Evolutionary conservation across 2,888 invertebrate genomes (phyloP).

Genomic region (Psylliodes chrysocephalus): DNA sequence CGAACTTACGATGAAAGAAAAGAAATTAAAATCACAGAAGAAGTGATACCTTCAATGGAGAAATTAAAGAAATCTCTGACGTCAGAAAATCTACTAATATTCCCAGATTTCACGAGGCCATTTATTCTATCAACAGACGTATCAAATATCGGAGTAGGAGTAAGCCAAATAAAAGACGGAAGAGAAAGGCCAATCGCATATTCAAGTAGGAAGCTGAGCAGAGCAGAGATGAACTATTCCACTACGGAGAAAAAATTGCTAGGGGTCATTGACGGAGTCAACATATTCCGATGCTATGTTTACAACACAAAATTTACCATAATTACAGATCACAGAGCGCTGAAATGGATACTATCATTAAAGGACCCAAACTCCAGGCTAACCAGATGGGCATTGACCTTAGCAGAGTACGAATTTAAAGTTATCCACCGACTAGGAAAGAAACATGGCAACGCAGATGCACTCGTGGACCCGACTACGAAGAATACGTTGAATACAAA

Average conservation of each 20-base stretch:
- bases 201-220: conserved; percentile 28
- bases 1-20: conserved; percentile 32
- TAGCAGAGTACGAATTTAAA: conserved; percentile 26
- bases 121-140: conserved; percentile 37
- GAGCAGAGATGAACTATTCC: conserved; percentile 11
- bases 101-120: conserved; percentile 34
- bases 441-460: conserved; percentile 5
- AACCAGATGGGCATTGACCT: conserved; percentile 14
- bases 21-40: conserved; percentile 30
- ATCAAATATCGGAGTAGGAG: conserved; percentile 29
- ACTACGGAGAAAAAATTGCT: conserved; percentile 25
- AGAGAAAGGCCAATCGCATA: conserved; percentile 32
- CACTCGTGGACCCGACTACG: not conserved
- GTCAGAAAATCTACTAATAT: conserved; percentile 32
- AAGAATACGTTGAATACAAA: not conserved
- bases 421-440: conserved; percentile 9
- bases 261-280: conserved; percentile 6
- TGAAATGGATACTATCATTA: conserved; percentile 24
- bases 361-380: conserved; percentile 16
- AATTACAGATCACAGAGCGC: conserved; percentile 16
- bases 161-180: conserved; percentile 36
- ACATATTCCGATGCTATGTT: conserved; percentile 14
- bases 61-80: conserved; percentile 23
- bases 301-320: conserved; percentile 14
- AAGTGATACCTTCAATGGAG: conserved; percentile 24